These are phyloP conservation scores for Lanius collurio DNA, from an alignment of 2,113 vertebrate species.

Conservation along the genomic window DNA sequence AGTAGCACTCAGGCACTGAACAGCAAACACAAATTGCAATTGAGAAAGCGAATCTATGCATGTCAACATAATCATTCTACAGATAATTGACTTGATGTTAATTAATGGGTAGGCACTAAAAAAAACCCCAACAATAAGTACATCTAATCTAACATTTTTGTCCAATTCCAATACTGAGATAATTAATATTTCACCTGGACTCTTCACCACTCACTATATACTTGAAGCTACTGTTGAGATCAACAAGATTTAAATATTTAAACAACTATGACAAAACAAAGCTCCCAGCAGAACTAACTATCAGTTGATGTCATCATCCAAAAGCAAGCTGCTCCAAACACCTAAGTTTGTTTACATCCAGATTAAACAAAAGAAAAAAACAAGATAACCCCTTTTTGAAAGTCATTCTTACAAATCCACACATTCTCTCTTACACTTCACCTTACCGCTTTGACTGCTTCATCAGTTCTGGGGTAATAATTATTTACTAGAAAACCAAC, in stretches of 20 bases:
- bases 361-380: not conserved
- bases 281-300: not conserved
- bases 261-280: not conserved
- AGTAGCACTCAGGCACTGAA: not conserved
- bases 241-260: not conserved
- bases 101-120: not conserved
- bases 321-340: not conserved
- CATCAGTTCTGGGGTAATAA: fast-evolving
- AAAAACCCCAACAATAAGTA: not conserved
- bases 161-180: not conserved
- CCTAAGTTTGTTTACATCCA: not conserved
- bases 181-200: not conserved
- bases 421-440: fast-evolving
- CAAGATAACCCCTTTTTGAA: not conserved
- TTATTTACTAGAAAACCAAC: not conserved
- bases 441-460: not conserved
- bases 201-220: not conserved
- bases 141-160: not conserved
- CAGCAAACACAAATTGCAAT: not conserved
- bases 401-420: not conserved
- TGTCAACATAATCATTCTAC: not conserved
- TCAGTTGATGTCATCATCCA: fast-evolving
- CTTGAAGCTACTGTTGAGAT: not conserved
- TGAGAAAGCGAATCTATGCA: not conserved
- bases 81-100: not conserved